Conservation (phyloP, 2,888 invertebrate genomes). For the Parnassius orleans region DNA sequence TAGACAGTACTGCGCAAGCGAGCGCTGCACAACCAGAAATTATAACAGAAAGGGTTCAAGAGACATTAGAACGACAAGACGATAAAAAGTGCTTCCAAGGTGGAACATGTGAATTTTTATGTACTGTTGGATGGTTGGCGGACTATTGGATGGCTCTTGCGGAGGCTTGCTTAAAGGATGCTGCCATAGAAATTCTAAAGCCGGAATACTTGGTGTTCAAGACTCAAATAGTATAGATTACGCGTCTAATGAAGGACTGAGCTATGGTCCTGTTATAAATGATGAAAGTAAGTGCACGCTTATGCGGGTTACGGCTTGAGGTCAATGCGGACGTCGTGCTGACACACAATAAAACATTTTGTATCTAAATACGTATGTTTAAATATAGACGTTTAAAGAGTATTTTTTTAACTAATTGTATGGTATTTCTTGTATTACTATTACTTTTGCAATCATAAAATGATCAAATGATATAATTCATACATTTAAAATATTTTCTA, state of each 20-base stretch:
- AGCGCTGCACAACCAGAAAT: conserved; percentile 30
- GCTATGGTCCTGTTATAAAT: conserved; percentile 88
- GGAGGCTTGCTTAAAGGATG: conserved; percentile 91
- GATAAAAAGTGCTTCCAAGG: conserved; percentile 85
- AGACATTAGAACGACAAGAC: conserved; percentile 51
- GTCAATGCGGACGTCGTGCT: conserved; percentile 12
- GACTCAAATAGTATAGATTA: conserved; percentile 84
- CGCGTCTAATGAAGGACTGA: conserved; percentile 82
- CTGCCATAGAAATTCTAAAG: conserved; percentile 89
- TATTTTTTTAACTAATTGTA: neutral
- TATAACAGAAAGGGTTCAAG: conserved; percentile 32
- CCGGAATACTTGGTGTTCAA: conserved; percentile 82
- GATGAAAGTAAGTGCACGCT: conserved; percentile 86
- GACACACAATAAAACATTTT: conserved; percentile 28
- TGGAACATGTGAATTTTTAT: conserved; percentile 94
- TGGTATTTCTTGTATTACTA: too few species aligned
- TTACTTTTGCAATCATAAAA: too few species aligned
- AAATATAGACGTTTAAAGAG: neutral
- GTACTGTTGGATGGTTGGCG: conserved; percentile 94
- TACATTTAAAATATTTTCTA: too few species aligned
- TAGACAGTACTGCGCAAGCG: conserved; percentile 37
- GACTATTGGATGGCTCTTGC: conserved; percentile 91
- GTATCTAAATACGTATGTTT: conserved; percentile 1
- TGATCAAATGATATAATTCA: too few species aligned
- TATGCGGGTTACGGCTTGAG: conserved; percentile 13